These are phyloP conservation scores for Tragelaphus imberbis DNA, from an alignment of 2,113 vertebrate genomes.

Conservation along the genomic window DNA sequence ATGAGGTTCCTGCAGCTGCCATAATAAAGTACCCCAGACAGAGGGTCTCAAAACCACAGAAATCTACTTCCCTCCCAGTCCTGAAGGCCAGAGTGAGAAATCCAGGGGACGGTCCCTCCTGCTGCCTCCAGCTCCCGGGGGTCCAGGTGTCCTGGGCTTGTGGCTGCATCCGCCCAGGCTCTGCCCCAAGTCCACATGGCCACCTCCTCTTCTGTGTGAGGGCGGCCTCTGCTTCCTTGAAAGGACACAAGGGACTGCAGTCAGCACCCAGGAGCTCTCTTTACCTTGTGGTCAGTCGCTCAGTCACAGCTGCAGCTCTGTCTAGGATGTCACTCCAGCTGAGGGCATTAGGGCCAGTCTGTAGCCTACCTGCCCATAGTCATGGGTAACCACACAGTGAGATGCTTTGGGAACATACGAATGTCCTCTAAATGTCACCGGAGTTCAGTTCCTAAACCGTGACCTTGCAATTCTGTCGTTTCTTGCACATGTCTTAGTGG, in stretches of 20 bases:
- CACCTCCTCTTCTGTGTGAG: neutral
- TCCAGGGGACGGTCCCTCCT: no score
- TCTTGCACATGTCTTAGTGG: neutral
- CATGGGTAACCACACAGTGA: neutral
- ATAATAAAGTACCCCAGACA: neutral
- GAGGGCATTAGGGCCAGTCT: neutral
- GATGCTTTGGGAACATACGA: fast-evolving
- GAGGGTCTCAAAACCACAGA: neutral
- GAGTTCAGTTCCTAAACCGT: neutral
- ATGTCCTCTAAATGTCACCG: neutral
- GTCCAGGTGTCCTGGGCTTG: neutral
- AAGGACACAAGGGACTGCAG: neutral
- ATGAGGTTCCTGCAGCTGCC: neutral
- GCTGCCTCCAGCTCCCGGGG: neutral
- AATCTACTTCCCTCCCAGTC: fast-evolving
- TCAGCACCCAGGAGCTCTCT: neutral
- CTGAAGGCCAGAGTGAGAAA: neutral
- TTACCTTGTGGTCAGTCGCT: neutral
- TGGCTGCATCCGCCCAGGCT: fast-evolving
- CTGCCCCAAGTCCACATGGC: neutral
- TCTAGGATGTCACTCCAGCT: neutral
- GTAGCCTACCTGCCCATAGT: neutral
- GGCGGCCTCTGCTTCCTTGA: no score
- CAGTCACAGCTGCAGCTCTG: neutral
- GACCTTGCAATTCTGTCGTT: neutral